Evolutionary conservation across 2,888 invertebrate species (phyloP), one percentile per base, ranked within the genome.

Genomic region (Acleris emargana): DNA sequence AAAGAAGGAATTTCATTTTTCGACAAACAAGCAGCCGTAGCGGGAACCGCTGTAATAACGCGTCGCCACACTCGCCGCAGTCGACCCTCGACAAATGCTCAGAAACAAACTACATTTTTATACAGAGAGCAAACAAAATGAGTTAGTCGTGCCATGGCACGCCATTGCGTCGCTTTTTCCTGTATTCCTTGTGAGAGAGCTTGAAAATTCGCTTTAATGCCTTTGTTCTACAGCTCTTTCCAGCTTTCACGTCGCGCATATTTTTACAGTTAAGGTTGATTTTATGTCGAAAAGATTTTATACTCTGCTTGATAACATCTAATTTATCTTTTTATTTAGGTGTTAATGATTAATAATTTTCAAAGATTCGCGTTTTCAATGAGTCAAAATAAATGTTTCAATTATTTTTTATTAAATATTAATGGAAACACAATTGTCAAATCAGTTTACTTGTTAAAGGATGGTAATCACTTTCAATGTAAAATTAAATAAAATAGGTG

Each of bases 201-300:
- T 87, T 82, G 84, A 86, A 89, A 88, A 89, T 89, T 89, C 86
- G 83, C 86, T 89, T 89, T 89, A 89, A 91, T 88, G 88, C 88
- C 88, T 88, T 89, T 89, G 89, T 90, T 90, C 87, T 85, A 87
- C 87, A 88, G 79, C 83, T 87, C 85, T 88, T 86, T 88, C 86
- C 83, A 80, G 84, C 85, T 84, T 84, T 88, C 83, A 79, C 84
- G 86, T 84, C 84, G 81, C 82, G 75, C 82, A 82, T 85, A 85
- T 84, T 84, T 86, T 87, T 83, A 80, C 76, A 70, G 72, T 76
- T 77, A 76, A 78, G 78, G 78, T 83, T 87, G 84, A 81, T 81
- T 85, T 82, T 80, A 76, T 81, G 80, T 81, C 77, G 74, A 77
- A 79, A 81, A 69, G 70, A 73, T 72, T 74, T 81, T 79, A 75